A percentile compares a stretch with the other conserved stretches of the same genome.
Evolutionary conservation across 1,140 invertebrate species (phyloP).

Genomic region (Hylyphantes graminicola): DNA sequence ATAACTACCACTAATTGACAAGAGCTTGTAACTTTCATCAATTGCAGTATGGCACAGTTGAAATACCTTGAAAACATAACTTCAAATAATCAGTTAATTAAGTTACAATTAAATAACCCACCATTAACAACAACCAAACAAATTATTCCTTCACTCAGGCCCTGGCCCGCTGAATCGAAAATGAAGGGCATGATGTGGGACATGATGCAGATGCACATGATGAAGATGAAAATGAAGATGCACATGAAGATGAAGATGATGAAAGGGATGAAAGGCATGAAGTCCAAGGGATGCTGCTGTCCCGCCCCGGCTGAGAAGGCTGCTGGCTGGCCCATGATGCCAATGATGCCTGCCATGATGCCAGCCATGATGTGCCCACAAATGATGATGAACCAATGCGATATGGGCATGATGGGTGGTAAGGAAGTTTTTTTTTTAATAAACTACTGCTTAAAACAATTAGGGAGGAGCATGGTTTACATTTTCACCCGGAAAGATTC

Average conservation of each 20-base stretch:
- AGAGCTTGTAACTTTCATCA: no score
- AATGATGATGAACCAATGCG: constrained; percentile 15
- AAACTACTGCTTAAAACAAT: neutral
- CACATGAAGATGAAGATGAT: constrained; percentile 22
- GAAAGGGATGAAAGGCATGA: neutral
- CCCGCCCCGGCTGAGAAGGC: neutral
- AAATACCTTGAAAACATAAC: no score
- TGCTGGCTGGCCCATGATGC: neutral
- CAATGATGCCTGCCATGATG: neutral
- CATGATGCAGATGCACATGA: constrained; percentile 44
- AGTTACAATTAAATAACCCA: no score
- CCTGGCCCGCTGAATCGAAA: constrained; percentile 6
- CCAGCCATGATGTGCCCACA: neutral
- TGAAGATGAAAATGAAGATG: constrained; percentile 23
- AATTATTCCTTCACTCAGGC: neutral
- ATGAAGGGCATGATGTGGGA: constrained; percentile 6
- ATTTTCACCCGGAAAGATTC: no score
- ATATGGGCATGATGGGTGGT: neutral
- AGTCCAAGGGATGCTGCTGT: neutral
- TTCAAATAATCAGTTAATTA: no score
- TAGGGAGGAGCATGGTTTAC: no score
- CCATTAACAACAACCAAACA: neutral
- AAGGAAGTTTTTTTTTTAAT: neutral
- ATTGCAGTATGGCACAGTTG: no score
- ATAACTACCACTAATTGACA: no score